Evolutionary conservation across 2,797 vertebrate genomes (phyloP).

Genomic region (Sibirionetta formosa): DNA sequence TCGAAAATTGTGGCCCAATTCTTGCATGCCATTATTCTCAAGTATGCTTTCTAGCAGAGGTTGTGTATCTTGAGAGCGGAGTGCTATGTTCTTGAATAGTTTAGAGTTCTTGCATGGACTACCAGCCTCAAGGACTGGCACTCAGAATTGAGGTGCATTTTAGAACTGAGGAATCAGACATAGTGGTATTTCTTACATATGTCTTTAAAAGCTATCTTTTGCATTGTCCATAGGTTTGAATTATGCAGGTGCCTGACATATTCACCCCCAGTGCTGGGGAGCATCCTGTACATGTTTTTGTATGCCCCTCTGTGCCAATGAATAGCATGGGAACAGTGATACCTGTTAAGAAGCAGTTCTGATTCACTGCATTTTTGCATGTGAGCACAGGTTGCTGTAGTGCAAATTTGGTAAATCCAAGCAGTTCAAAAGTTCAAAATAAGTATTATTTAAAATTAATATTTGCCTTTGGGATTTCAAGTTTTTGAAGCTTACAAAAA

Average conservation of each 20-base stretch:
- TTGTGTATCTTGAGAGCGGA: neutral
- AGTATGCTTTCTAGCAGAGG: neutral
- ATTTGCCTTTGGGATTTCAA: neutral
- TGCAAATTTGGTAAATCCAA: neutral
- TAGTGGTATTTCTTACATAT: rapidly evolving
- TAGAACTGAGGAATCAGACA: neutral
- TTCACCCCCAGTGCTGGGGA: rapidly evolving
- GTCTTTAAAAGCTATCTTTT: neutral
- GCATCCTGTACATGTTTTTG: neutral
- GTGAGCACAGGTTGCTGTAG: neutral
- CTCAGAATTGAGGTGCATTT: neutral
- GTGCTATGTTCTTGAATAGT: neutral
- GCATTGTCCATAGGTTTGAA: rapidly evolving
- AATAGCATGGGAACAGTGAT: neutral
- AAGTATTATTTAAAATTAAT: neutral
- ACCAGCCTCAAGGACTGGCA: rapidly evolving
- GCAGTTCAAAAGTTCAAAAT: neutral
- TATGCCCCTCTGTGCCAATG: rapidly evolving
- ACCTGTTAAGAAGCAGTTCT: neutral
- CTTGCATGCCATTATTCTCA: neutral
- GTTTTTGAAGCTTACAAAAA: neutral
- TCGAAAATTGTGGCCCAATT: neutral
- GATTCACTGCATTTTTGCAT: neutral
- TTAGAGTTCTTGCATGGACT: neutral
- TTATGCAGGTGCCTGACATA: neutral